Conservation (phyloP, 2,113 vertebrate species). For the Epinephelus moara region DNA sequence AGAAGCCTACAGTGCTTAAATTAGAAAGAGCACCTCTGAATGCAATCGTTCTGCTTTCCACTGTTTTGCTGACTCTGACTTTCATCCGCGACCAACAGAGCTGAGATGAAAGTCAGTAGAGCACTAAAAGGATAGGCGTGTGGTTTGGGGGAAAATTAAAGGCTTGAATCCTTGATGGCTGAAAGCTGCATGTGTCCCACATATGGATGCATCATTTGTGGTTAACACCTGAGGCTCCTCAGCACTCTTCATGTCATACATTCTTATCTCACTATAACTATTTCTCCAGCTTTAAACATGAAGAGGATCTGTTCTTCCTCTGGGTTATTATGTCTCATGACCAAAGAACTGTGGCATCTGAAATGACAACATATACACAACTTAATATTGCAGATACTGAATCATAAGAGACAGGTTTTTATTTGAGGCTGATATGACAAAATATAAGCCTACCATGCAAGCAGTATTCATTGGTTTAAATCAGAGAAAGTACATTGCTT, state of each 20-base stretch:
- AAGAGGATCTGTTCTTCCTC: not conserved
- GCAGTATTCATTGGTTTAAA: too few species aligned
- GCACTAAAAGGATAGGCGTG: not conserved
- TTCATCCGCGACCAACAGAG: slow-evolving; percentile 1
- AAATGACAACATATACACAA: not conserved
- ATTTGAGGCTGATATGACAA: too few species aligned
- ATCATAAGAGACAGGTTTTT: not conserved
- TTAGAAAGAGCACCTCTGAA: not conserved
- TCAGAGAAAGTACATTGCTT: too few species aligned
- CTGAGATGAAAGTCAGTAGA: not conserved
- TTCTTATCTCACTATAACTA: not conserved
- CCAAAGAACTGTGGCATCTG: not conserved
- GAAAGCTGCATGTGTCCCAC: not conserved
- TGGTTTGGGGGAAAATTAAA: slow-evolving; percentile 6
- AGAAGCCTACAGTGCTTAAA: not conserved
- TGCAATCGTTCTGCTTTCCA: not conserved
- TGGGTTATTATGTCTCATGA: not conserved
- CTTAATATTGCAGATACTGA: not conserved
- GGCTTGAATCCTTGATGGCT: slow-evolving; percentile 2
- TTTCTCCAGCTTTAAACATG: not conserved
- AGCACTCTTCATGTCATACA: not conserved
- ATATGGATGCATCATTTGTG: not conserved
- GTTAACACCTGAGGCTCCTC: slow-evolving; percentile 19
- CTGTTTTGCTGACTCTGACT: not conserved
- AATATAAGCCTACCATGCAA: too few species aligned